These are phyloP conservation scores for Lordiphosa collinella DNA, from an alignment of 1,140 invertebrate species.

Conservation along the genomic window DNA sequence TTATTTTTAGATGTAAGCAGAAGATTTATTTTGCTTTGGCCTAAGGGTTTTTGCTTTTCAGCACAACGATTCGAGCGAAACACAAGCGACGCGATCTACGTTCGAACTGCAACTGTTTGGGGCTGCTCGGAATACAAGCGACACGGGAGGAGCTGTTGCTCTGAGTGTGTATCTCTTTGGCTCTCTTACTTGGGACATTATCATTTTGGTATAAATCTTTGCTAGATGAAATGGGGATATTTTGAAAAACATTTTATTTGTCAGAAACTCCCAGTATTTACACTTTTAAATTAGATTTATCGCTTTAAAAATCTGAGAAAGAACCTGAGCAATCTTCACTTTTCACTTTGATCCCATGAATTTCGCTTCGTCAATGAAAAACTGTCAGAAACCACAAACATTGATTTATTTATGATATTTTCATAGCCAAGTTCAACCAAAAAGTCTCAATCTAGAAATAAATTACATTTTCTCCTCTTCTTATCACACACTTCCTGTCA, in stretches of 20 bases:
- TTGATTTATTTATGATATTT: too few species aligned
- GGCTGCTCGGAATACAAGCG: slow-evolving; percentile 1
- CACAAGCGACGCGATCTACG: slow-evolving; percentile 58
- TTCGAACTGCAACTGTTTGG: slow-evolving; percentile 57
- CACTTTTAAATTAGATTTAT: too few species aligned
- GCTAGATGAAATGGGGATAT: slow-evolving; percentile 9
- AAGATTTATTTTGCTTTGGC: slow-evolving; percentile 58
- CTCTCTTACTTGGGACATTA: slow-evolving; percentile 20
- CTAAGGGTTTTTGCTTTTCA: too few species aligned
- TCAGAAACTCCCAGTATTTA: too few species aligned
- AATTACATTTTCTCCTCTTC: background rate
- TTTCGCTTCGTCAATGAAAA: too few species aligned
- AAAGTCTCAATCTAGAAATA: too few species aligned
- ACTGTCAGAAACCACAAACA: too few species aligned
- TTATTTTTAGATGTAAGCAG: slow-evolving; percentile 50
- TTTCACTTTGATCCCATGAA: too few species aligned
- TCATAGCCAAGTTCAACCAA: too few species aligned
- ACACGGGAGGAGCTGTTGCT: too few species aligned
- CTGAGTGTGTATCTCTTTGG: slow-evolving; percentile 3
- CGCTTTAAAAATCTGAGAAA: too few species aligned
- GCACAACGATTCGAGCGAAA: background rate
- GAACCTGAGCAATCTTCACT: too few species aligned
- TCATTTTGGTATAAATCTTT: background rate
- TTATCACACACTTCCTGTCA: slow-evolving; percentile 63
- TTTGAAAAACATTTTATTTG: background rate